Evolutionary conservation across 2,797 vertebrate species (phyloP), one percentile per base, ranked within the genome.

Genomic region (Luscinia megarhynchos): DNA sequence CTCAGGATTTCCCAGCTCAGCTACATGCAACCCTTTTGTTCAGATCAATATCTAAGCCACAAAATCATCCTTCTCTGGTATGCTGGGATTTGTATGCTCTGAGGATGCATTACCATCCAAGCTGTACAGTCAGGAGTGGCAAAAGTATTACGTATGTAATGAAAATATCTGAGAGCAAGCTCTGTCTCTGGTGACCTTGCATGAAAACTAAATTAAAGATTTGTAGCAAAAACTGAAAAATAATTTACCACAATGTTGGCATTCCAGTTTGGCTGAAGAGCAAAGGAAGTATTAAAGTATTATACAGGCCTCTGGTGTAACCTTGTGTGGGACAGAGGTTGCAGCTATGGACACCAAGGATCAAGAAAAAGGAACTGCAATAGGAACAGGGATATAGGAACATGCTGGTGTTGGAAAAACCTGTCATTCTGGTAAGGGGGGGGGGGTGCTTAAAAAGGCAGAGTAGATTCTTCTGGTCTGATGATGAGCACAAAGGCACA

Each of bases 141-240:
- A 81, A 43, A 85, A 55, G 72, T 64, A 50, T 72, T 87, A 43
- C 43, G 6, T 80, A 40, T 18, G 14, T 86, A 73, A 68, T 36
- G 30, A 68, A 94, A 90, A 75, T 73, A 40, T 32, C 64, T 82
- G 61, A 78, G 43, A 72, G 9, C 12, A 64, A 76, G 19, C 34
- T 93, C 46, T 76, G 26, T 86, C 43, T 81, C 51, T 66, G 38
- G 55, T 75, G 48, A 29, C n/a, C 23, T 81, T 79, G 8, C 34
- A 43, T 82, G 75, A 95, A 95, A 69, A 67, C 8, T 26, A 67
- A 91, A 78, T 15, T 2, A 90, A 86, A 12, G 22, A 59, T 88
- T 92, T 57, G 15, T 59, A 84, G 19, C 24, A 77, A 89, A 87
- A 84, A 23, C 27, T 9, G 16, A 66, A 75, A 73, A 78, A 79